phyloP scores from a whole-genome alignment of 2,113 vertebrate species.

The Patagioenas fasciata region DNA sequence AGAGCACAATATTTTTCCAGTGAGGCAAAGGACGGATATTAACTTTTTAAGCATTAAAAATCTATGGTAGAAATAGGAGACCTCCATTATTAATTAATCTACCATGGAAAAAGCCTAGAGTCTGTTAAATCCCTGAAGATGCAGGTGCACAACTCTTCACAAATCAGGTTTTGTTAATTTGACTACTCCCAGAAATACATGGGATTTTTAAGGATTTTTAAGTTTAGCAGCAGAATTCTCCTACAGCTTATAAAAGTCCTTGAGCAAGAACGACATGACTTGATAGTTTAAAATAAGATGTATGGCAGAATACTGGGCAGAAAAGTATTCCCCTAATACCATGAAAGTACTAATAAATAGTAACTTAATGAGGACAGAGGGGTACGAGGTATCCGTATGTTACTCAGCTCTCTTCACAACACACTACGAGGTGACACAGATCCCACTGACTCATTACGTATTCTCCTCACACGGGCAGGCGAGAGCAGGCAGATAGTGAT shows the following conservation, averaged over 20 bases:
- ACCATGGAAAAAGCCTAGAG: neutral
- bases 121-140: neutral
- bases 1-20: neutral
- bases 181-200: neutral
- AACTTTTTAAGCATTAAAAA: neutral
- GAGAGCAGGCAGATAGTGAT: slow-evolving; percentile 7
- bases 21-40: neutral
- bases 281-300: neutral
- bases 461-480: neutral
- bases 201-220: neutral
- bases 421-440: neutral
- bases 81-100: neutral
- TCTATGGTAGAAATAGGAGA: neutral
- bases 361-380: neutral
- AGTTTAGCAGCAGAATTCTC: neutral
- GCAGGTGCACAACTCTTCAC: neutral
- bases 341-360: neutral
- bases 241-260: neutral
- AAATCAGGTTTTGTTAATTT: neutral
- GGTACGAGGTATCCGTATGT: neutral
- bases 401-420: neutral
- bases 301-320: neutral
- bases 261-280: neutral
- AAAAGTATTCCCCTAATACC: neutral
- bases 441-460: neutral